phyloP scores from a whole-genome alignment of 2,113 vertebrate species.

The Hydrolagus affinis region DNA sequence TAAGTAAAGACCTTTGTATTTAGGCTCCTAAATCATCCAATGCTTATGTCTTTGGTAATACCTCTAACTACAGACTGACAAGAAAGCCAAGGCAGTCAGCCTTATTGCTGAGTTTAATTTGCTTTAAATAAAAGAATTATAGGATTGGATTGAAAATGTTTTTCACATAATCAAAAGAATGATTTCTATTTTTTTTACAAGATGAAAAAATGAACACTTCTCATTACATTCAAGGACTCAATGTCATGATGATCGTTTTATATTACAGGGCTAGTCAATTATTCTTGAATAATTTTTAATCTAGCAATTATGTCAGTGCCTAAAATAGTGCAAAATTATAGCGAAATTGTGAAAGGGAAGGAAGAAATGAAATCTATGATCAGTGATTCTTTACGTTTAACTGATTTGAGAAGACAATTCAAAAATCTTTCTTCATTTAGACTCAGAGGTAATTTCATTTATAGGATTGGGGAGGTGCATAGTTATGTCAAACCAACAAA shows the following conservation, averaged over 20 bases:
- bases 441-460: conserved; percentile 7
- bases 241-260: neutral
- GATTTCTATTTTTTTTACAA: neutral
- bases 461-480: neutral
- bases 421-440: conserved; percentile 6
- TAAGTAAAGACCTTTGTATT: neutral
- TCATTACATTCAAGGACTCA: neutral
- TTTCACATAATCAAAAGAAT: conserved; percentile 9
- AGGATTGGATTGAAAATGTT: neutral
- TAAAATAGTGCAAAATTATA: neutral
- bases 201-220: neutral
- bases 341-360: neutral
- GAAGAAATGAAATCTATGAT: conserved; percentile 13
- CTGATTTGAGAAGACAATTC: conserved; percentile 9
- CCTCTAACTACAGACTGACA: too few species aligned
- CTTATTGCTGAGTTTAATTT: neutral
- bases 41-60: neutral
- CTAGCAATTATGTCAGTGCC: conserved; percentile 2
- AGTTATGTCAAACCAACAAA: too few species aligned
- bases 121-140: neutral
- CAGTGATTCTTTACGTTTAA: neutral
- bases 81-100: neutral
- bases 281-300: conserved; percentile 27
- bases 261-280: conserved; percentile 8
- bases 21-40: neutral